Evolutionary conservation across 2,888 invertebrate species (phyloP).

Genomic region (Agonopterix alstromeriana): DNA sequence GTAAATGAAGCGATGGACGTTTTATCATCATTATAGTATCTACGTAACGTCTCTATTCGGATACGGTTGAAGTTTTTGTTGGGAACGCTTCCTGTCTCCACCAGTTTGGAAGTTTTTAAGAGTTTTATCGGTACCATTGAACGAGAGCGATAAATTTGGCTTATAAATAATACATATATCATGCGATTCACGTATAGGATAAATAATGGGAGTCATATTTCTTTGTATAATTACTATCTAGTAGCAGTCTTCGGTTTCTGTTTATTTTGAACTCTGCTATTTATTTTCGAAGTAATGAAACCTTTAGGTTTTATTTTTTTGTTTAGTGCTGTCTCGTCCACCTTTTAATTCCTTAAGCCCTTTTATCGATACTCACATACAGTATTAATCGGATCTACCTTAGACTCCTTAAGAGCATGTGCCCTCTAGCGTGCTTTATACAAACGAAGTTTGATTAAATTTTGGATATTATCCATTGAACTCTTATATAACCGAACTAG

Average conservation of each 20-base stretch:
- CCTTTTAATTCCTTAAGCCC: too few relatives aligned
- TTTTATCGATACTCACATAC: too few relatives aligned
- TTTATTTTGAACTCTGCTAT: not conserved
- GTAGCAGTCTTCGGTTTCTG: not conserved
- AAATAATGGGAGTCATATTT: slow-evolving; percentile 19
- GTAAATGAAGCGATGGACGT: slow-evolving; percentile 55
- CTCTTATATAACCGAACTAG: too few relatives aligned
- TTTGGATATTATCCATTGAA: too few relatives aligned
- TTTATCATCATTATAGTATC: slow-evolving; percentile 50
- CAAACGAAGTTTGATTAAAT: too few relatives aligned
- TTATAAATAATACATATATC: slow-evolving; percentile 39
- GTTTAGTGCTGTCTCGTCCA: too few relatives aligned
- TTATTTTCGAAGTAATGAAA: too few relatives aligned
- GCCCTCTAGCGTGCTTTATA: too few relatives aligned
- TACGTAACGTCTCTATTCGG: slow-evolving; percentile 57
- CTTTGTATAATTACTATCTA: slow-evolving; percentile 15
- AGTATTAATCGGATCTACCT: too few relatives aligned
- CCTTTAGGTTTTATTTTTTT: too few relatives aligned
- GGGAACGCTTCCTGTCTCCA: slow-evolving; percentile 53
- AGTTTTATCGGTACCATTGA: slow-evolving; percentile 46
- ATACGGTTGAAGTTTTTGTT: slow-evolving; percentile 56
- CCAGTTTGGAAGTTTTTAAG: slow-evolving; percentile 45
- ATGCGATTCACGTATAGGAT: slow-evolving; percentile 19
- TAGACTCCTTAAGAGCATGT: too few relatives aligned
- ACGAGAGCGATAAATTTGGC: slow-evolving; percentile 47